A percentile compares a stretch with the other conserved stretches of the same genome.
These are phyloP conservation scores for Ptychadena robeensis DNA, from an alignment of 2,797 vertebrate genomes.

Conservation along the genomic window DNA sequence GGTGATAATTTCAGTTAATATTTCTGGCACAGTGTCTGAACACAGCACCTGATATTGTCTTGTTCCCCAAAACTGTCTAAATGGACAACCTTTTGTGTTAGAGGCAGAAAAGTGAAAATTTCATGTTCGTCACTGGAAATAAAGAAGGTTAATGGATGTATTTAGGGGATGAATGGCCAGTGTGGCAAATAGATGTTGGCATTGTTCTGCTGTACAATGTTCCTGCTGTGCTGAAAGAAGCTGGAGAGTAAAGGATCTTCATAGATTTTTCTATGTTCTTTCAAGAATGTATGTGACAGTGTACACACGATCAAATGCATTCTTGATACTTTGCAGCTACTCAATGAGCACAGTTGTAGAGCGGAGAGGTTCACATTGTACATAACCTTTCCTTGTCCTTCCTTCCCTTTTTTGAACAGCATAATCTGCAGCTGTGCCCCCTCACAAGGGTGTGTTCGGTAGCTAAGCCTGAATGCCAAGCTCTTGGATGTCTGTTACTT, in stretches of 20 bases:
- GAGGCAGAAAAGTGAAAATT: neutral
- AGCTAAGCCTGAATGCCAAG: constrained; percentile 70
- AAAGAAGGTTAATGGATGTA: neutral
- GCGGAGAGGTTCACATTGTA: constrained; percentile 34
- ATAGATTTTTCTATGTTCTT: constrained; percentile 22
- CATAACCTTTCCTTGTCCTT: constrained; percentile 52
- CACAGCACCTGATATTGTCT: neutral
- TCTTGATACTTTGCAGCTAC: constrained; percentile 36
- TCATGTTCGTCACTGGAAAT: constrained; percentile 9
- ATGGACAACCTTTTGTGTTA: neutral
- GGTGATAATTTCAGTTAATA: neutral
- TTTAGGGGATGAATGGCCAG: neutral
- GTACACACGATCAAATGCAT: constrained; percentile 54
- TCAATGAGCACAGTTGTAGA: constrained; percentile 30
- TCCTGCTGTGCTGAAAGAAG: constrained; percentile 21
- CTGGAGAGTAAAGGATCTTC: neutral
- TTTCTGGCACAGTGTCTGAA: neutral
- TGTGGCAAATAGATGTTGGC: constrained; percentile 15
- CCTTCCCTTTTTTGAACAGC: constrained; percentile 61
- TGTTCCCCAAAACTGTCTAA: neutral
- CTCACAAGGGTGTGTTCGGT: constrained; percentile 70
- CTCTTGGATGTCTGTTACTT: constrained; percentile 65
- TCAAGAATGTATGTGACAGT: constrained; percentile 34
- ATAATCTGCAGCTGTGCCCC: constrained; percentile 72
- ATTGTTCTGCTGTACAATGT: constrained; percentile 41